Conservation (phyloP, 2,888 invertebrate genomes). For the Tetragonula carbonaria region DNA sequence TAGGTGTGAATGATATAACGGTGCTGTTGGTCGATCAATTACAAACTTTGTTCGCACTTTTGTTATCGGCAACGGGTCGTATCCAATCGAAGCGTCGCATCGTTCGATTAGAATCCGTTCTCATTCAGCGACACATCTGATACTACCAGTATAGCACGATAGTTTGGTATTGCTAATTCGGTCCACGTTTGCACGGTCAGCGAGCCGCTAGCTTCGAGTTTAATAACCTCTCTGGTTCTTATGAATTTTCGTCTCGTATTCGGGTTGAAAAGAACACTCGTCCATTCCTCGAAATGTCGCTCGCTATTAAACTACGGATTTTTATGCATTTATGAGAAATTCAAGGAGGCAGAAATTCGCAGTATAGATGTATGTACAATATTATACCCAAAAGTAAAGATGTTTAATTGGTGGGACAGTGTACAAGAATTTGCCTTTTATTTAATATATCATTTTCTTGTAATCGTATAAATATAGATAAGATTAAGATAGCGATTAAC, state of each 20-base stretch:
- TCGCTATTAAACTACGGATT: background rate
- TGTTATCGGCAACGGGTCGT: slow-evolving; percentile 24
- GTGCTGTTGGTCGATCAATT: slow-evolving; percentile 44
- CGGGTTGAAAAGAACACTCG: background rate
- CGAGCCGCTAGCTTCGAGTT: slow-evolving; percentile 33
- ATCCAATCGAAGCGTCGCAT: slow-evolving; percentile 29
- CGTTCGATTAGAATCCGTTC: slow-evolving; percentile 43
- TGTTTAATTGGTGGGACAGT: too few relatives aligned
- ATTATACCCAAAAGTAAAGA: too few relatives aligned
- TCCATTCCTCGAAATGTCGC: background rate
- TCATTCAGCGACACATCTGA: slow-evolving; percentile 20
- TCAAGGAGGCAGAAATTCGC: too few relatives aligned
- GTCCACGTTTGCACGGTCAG: slow-evolving; percentile 37
- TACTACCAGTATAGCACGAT: slow-evolving; percentile 47
- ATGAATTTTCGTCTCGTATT: slow-evolving; percentile 18
- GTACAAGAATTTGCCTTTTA: too few relatives aligned
- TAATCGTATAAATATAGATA: too few relatives aligned
- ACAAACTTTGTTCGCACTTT: slow-evolving; percentile 28
- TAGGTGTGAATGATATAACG: slow-evolving; percentile 33
- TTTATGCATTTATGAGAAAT: too few relatives aligned
- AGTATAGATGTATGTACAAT: too few relatives aligned
- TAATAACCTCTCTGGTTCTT: slow-evolving; percentile 46
- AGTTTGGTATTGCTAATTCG: slow-evolving; percentile 53
- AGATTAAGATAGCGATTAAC: background rate
- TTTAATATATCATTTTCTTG: too few relatives aligned